phyloP scores from a whole-genome alignment of 2,797 vertebrate genomes.

The Triplophysa bombifrons region DNA sequence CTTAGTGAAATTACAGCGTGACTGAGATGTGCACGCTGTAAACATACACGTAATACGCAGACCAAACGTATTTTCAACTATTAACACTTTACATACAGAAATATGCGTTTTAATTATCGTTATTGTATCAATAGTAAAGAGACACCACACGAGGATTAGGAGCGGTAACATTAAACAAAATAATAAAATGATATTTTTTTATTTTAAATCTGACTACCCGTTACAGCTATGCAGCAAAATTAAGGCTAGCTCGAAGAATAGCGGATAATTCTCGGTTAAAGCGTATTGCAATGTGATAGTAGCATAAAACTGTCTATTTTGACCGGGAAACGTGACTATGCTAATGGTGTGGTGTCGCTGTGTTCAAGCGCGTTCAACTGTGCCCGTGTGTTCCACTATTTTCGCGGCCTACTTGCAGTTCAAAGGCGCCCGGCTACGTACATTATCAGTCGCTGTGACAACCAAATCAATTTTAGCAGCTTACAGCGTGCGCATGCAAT shows the following conservation, averaged over 20 bases:
- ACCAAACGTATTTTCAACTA: neutral
- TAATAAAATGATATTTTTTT: neutral
- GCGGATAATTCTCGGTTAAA: neutral
- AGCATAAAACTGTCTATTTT: neutral
- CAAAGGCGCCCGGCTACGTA: conserved; percentile 59
- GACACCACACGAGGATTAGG: neutral
- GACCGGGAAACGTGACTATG: neutral
- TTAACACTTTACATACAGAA: neutral
- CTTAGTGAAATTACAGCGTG: conserved; percentile 34
- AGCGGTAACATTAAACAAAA: neutral
- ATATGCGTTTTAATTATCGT: neutral
- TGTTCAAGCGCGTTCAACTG: neutral
- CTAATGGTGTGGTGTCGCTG: conserved; percentile 4
- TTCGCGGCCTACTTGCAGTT: conserved; percentile 58
- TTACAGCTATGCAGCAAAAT: neutral
- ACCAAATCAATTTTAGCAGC: conserved; percentile 65
- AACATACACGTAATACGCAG: conserved; percentile 34
- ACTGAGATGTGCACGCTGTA: conserved; percentile 29
- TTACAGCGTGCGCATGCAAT: conserved; percentile 45
- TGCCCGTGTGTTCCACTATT: conserved; percentile 46
- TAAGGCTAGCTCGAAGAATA: neutral
- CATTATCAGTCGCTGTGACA: conserved; percentile 75
- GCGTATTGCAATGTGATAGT: neutral
- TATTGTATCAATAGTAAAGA: neutral
- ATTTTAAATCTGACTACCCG: neutral